Evolutionary conservation across 2,888 invertebrate genomes (phyloP).

Genomic region (Lasius fuliginosus): DNA sequence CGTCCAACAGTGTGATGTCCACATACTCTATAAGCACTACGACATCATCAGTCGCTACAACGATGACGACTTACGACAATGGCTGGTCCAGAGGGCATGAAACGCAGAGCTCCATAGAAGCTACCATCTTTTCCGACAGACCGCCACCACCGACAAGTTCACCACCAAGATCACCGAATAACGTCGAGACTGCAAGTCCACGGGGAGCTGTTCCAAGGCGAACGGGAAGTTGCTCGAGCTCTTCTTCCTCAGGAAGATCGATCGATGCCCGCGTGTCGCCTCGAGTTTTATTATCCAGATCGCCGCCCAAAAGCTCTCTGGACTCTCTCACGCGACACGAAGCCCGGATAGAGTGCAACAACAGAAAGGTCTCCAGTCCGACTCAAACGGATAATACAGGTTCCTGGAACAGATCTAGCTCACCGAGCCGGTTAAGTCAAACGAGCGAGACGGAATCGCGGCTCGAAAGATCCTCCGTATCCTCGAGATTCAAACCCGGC

Average conservation of each 20-base stretch:
- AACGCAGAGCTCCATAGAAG: constrained; percentile 60
- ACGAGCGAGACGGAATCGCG: constrained; percentile 71
- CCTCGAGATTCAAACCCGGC: constrained; percentile 69
- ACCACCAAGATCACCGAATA: constrained; percentile 82
- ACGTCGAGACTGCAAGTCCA: constrained; percentile 72
- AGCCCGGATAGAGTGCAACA: constrained; percentile 58
- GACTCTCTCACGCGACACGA: constrained; percentile 66
- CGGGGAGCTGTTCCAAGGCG: constrained; percentile 82
- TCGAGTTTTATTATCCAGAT: constrained; percentile 66
- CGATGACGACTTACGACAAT: constrained; percentile 61
- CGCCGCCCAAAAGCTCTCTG: constrained; percentile 66
- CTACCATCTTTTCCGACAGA: constrained; percentile 57
- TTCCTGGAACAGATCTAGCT: constrained; percentile 71
- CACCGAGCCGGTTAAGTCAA: constrained; percentile 68
- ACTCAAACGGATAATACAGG: constrained; percentile 82
- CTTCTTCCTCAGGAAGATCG: constrained; percentile 79
- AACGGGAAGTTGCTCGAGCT: constrained; percentile 81
- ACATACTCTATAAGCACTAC: constrained; percentile 60
- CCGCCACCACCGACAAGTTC: constrained; percentile 80
- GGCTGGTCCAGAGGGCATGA: constrained; percentile 72
- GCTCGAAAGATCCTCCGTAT: constrained; percentile 62
- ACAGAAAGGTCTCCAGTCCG: constrained; percentile 83
- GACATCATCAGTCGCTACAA: constrained; percentile 70
- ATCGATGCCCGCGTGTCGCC: constrained; percentile 71
- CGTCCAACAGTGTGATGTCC: constrained; percentile 56